Evolutionary conservation across 2,888 invertebrate genomes (phyloP).

Genomic region (Diloba caeruleocephala): DNA sequence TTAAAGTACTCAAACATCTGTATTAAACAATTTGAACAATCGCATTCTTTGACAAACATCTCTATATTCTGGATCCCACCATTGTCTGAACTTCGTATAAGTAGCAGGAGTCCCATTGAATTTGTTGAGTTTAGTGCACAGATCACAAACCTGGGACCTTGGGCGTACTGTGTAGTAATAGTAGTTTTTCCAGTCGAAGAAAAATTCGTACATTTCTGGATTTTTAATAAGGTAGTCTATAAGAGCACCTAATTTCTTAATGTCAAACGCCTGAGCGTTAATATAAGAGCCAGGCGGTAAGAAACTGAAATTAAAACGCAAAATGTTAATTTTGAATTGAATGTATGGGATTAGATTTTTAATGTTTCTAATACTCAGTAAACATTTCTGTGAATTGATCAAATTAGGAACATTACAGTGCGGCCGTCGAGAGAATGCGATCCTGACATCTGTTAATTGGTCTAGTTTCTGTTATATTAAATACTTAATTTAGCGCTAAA

Average conservation of each 20-base stretch:
- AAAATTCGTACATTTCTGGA: slow-evolving; percentile 67
- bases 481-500: too few species aligned
- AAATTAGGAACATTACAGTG: too few species aligned
- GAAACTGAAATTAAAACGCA: slow-evolving; percentile 70
- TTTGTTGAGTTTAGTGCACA: slow-evolving; percentile 72
- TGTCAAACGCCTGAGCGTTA: slow-evolving; percentile 66
- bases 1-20: slow-evolving; percentile 8
- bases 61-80: slow-evolving; percentile 75
- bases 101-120: slow-evolving; percentile 29
- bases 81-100: slow-evolving; percentile 64
- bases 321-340: not conserved
- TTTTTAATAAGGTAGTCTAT: slow-evolving; percentile 75
- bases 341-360: too few species aligned
- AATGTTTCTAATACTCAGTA: too few species aligned
- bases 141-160: slow-evolving; percentile 68
- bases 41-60: slow-evolving; percentile 65
- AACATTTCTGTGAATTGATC: too few species aligned
- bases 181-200: slow-evolving; percentile 81
- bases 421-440: too few species aligned
- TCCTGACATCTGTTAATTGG: too few species aligned
- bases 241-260: slow-evolving; percentile 75
- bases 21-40: slow-evolving; percentile 59
- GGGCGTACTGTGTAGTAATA: slow-evolving; percentile 69
- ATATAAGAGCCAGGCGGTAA: slow-evolving; percentile 79
- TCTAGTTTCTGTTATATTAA: too few species aligned